Base-by-base conservation (phyloP, 2,888 invertebrate genomes). In the Prenolepis imparis region DNA sequence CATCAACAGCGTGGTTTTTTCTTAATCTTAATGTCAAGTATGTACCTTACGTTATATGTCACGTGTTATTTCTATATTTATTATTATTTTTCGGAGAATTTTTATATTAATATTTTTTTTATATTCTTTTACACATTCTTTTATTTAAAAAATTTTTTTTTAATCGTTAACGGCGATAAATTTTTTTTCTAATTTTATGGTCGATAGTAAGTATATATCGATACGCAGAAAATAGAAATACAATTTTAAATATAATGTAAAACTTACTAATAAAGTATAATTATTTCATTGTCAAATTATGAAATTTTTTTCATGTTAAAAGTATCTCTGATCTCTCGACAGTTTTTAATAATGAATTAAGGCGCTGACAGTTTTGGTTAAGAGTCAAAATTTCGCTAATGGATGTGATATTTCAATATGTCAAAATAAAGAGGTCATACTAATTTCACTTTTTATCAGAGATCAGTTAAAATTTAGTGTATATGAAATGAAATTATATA, bases 291-390 rank as follows among this genome's bases (percentile, higher is more conserved):
- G n/a, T 1, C 21, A 57, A 21, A 24, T 18, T n/a, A 9, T n/a
- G 3, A 63, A 36, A n/a, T n/a, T 36, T 36, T 0, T 52, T 52
- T 52, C 6, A 24, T 8, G 3, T 66, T n/a, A 15, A 18, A 68
- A 21, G 15, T n/a, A 21, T 72, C 9, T 72, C 44, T 18, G 4
- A 21, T 9, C 8, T 57, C 32, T 32, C 39, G 18, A 21, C 18
- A 44, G 36, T 59, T 72, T 72, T 59, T 70, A 41, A 41, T 21
- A 70, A 59, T 70, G 70, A 72, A 70, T n/a, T 6, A 78, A 36
- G 12, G 24, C 21, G 15, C 8, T 48, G 73, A 78, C 73, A 48
- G 78, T 78, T 78, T 28, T 52, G 28, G 72, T 18, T 57, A 41
- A 72, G 52, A 59, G 12, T 1, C 32, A 44, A 68, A 78, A 72